These are phyloP conservation scores for Enoplosus armatus DNA, from an alignment of 2,797 vertebrate genomes.

Conservation along the genomic window DNA sequence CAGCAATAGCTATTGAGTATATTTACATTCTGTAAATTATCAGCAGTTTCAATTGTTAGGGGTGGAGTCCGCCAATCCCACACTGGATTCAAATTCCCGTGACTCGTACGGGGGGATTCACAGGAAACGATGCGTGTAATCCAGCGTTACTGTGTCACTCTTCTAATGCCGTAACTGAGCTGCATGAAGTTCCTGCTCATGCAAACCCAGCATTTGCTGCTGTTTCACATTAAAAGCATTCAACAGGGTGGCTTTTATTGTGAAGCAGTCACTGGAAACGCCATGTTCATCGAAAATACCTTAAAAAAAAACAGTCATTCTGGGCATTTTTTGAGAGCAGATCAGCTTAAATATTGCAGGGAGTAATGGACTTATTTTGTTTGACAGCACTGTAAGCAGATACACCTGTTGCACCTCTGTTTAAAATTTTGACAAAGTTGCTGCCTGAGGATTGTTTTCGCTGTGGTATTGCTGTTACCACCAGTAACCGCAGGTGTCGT, in stretches of 20 bases:
- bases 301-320: neutral
- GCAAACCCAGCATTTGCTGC: neutral
- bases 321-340: too few species aligned
- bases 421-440: neutral
- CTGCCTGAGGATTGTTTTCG: neutral
- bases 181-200: neutral
- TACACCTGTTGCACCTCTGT: neutral
- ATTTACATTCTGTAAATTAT: neutral
- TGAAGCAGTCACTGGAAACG: neutral
- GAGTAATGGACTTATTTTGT: neutral
- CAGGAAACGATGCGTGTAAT: neutral
- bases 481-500: neutral
- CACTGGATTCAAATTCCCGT: neutral
- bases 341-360: neutral
- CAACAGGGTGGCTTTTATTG: neutral
- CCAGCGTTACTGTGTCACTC: neutral
- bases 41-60: neutral
- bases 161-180: neutral
- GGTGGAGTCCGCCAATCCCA: accelerated
- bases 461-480: neutral
- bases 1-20: neutral
- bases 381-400: neutral
- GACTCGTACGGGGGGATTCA: neutral
- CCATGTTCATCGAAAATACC: neutral
- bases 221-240: neutral